A percentile compares a stretch with the other conserved stretches of the same genome.
These are phyloP conservation scores for Drosophila borborema DNA, from an alignment of 2,888 invertebrate genomes.

Conservation along the genomic window DNA sequence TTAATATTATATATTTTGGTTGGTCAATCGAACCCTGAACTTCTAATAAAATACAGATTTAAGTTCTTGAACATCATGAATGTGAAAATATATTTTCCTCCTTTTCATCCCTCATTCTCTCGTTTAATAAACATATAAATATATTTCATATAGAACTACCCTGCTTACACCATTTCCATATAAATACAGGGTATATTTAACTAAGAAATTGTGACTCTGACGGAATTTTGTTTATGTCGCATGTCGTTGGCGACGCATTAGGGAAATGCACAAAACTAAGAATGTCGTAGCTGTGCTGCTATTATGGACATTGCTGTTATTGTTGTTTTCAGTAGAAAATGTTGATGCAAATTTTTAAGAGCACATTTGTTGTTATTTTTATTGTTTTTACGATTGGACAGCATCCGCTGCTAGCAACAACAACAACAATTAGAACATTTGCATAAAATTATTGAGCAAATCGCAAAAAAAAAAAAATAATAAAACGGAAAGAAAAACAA, in stretches of 20 bases:
- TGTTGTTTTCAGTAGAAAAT: slow-evolving; percentile 46
- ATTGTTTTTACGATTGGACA: slow-evolving; percentile 65
- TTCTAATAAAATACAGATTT: not conserved
- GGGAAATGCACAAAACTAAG: slow-evolving; percentile 60
- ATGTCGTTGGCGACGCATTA: slow-evolving; percentile 61
- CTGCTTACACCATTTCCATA: not conserved
- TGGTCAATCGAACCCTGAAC: not conserved
- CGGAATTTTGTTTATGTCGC: slow-evolving; percentile 27
- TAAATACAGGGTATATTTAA: slow-evolving; percentile 28
- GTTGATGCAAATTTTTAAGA: slow-evolving; percentile 66
- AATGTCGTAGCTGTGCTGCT: slow-evolving; percentile 22
- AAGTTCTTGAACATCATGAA: not conserved
- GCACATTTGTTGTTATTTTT: slow-evolving; percentile 50
- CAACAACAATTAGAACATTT: slow-evolving; percentile 46
- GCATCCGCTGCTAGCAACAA: slow-evolving; percentile 52
- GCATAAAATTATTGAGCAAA: slow-evolving; percentile 57
- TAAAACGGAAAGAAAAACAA: slow-evolving; percentile 23
- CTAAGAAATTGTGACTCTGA: not conserved
- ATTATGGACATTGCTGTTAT: slow-evolving; percentile 23
- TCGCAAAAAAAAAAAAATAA: not conserved
- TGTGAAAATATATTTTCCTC: too few species aligned
- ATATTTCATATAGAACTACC: not conserved
- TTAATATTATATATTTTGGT: not conserved
- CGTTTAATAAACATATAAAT: not conserved
- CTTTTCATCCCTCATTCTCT: not conserved